These are phyloP conservation scores for Anastatus disparis DNA, from an alignment of 1,140 invertebrate species.

Conservation along the genomic window DNA sequence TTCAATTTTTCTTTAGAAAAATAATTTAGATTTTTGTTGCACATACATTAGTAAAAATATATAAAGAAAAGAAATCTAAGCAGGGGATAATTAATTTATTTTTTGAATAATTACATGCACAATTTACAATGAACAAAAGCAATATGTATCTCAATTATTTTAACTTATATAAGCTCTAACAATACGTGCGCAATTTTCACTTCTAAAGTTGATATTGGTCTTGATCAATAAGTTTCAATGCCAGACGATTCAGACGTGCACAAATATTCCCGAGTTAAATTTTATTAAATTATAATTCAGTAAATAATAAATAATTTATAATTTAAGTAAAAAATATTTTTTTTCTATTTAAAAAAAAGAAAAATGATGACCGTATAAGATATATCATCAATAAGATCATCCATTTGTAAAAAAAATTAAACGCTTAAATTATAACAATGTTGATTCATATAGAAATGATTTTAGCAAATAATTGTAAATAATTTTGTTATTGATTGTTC, in stretches of 20 bases:
- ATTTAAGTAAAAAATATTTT: not conserved
- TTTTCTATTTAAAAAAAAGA: not conserved
- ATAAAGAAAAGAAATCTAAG: conserved; percentile 59
- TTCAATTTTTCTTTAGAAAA: conserved; percentile 66
- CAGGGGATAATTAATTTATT: conserved; percentile 83
- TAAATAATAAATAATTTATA: not conserved
- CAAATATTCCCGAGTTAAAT: conserved; percentile 75
- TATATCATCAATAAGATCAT: conserved; percentile 94
- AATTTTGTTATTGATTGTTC: too few relatives aligned
- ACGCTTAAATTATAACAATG: conserved; percentile 81
- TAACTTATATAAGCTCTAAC: conserved; percentile 92
- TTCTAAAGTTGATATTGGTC: conserved; percentile 88
- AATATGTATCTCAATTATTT: conserved; percentile 78
- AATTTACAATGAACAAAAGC: conserved; percentile 84
- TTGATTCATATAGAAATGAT: too few relatives aligned
- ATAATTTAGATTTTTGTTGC: conserved; percentile 80
- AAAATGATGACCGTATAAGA: conserved; percentile 80
- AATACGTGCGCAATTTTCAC: conserved; percentile 87
- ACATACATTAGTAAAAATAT: conserved; percentile 68
- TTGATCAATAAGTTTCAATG: conserved; percentile 98
- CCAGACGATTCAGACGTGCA: conserved; percentile 94
- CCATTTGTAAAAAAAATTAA: conserved; percentile 94
- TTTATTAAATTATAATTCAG: too few relatives aligned
- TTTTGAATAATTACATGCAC: conserved; percentile 88
- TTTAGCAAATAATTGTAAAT: too few relatives aligned